Base-by-base conservation (phyloP, 2,797 vertebrate genomes). In the Hozukius guyotensis region DNA sequence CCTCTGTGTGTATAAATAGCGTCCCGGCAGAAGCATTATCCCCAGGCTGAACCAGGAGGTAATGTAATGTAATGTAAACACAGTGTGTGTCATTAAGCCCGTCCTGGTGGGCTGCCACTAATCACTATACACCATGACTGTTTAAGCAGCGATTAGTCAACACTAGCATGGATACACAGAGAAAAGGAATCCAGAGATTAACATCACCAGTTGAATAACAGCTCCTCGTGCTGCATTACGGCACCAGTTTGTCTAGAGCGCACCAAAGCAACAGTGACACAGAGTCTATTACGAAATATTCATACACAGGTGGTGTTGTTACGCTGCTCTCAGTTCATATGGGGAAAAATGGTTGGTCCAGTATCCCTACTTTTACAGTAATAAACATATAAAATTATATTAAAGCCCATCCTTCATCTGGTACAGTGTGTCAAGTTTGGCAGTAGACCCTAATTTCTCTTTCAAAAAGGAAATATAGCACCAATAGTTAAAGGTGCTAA, bases 61-160 rank as follows among this genome's bases (percentile, higher is more conserved):
- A 84, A 89, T 85, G 85, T 71, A 85, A 82, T 59, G 20, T 81
- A 86, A 91, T 85, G 87, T 92, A 87, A 93, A 90, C 90, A 85
- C 52, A 14, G 6, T 59, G 72, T 64, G 72, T 89, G 87, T 77
- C 75, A 78, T 81, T 85, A 80, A 79, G 72, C 25, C 82, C 6
- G 49, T 85, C 76, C 80, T 81, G 87, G 86, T 89, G 83, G 91
- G 85, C 92, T 82, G 88, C 66, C 83, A 88, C 83, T 81, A 84
- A 88, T 91, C 91, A 83, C 76, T 27, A 4, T 13, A 72, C 81
- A 84, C 75, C 61, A 32, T 6, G 72, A 86, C 62, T 77, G 78
- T 86, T 88, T 78, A 81, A 87, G 82, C 69, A 77, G 72, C 38
- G 14, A 82, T 83, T 78, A 71, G 76, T 80, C 73, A 84, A 82